Percentiles rank a stretch among this genome's conserved stretches.
Conservation (phyloP, 2,113 vertebrate genomes). For the Alosa alosa region DNA sequence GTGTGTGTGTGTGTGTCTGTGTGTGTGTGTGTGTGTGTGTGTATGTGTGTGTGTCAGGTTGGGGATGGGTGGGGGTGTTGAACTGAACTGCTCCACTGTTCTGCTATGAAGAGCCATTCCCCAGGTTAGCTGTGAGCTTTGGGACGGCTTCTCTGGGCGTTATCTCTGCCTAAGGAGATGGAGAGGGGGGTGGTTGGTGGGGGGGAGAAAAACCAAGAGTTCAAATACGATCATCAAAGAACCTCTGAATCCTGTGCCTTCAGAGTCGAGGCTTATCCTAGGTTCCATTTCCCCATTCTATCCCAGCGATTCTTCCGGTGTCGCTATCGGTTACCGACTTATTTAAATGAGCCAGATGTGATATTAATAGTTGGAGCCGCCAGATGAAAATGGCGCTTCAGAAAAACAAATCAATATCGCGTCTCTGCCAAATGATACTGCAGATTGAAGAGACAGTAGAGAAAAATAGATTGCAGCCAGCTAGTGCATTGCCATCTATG, state of each 20-base stretch:
- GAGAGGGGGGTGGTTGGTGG: neutral
- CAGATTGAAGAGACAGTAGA: neutral
- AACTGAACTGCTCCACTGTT: neutral
- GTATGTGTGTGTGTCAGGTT: neutral
- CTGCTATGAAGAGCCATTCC: neutral
- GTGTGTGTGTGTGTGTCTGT: too few species aligned
- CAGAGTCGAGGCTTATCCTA: neutral
- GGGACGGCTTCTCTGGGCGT: neutral
- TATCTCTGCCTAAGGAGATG: neutral
- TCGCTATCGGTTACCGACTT: constrained; percentile 51
- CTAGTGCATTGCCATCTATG: constrained; percentile 1
- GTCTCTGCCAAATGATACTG: constrained; percentile 45
- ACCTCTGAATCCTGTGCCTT: neutral
- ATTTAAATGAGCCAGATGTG: constrained; percentile 61
- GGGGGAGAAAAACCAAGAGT: neutral
- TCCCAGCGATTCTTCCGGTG: neutral
- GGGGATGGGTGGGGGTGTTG: neutral
- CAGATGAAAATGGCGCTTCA: constrained; percentile 49
- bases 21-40: neutral
- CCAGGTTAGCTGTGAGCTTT: neutral
- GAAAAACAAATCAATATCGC: constrained; percentile 63
- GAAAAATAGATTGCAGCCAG: neutral
- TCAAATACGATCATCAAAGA: constrained; percentile 3
- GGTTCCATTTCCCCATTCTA: constrained; percentile 2
- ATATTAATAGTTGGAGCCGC: constrained; percentile 61